These are phyloP conservation scores for Mirza zaza DNA, from an alignment of 2,113 vertebrate species.

Conservation along the genomic window DNA sequence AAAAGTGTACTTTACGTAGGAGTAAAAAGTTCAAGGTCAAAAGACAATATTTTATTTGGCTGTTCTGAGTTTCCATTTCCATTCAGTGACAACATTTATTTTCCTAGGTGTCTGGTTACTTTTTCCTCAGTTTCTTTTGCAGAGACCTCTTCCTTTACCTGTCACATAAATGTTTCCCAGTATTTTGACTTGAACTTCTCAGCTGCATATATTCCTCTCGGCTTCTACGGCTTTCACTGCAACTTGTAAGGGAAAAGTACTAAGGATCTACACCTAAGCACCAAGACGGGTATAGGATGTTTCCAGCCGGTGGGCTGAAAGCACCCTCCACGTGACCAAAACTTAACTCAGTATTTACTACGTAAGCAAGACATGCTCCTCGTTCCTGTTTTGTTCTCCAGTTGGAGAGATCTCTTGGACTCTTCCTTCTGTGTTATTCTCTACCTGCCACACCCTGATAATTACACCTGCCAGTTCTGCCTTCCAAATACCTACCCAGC, in stretches of 20 bases:
- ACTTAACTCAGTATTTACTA: background rate
- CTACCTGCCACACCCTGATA: background rate
- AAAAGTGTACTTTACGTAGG: background rate
- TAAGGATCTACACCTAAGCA: background rate
- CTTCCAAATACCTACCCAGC: background rate
- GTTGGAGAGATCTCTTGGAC: background rate
- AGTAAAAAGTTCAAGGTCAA: slow-evolving; percentile 30
- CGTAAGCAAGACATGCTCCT: background rate
- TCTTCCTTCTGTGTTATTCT: background rate
- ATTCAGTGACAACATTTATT: background rate
- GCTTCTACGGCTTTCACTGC: background rate
- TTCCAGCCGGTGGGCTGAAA: background rate
- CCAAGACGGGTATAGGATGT: background rate
- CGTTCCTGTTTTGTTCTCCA: background rate
- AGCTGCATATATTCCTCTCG: background rate
- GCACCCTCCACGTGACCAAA: background rate
- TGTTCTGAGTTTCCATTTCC: background rate
- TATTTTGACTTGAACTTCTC: background rate
- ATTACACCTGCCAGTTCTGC: background rate
- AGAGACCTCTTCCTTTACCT: background rate
- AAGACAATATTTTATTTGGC: slow-evolving; percentile 15
- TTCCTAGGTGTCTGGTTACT: background rate
- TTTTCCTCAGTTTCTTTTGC: background rate
- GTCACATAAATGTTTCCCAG: background rate
- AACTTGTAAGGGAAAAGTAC: background rate